A percentile compares a stretch with the other conserved stretches of the same genome.
Evolutionary conservation across 2,797 vertebrate genomes (phyloP).

Genomic region (Falco concolor): DNA sequence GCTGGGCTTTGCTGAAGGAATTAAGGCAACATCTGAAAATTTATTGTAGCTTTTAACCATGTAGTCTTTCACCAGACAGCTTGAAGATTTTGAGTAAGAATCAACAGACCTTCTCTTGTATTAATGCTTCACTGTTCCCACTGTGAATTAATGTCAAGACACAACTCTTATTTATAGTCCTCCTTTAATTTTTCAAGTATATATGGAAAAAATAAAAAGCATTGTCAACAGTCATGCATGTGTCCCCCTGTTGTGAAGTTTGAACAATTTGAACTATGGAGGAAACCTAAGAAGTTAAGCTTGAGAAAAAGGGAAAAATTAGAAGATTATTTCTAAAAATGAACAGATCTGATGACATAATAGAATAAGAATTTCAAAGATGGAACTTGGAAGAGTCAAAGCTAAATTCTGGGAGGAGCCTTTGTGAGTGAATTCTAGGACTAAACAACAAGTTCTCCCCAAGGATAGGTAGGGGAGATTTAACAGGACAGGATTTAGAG

Average conservation of each 20-base stretch:
- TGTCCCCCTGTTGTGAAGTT: fast-evolving
- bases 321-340: not conserved
- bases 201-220: not conserved
- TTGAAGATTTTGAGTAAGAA: not conserved
- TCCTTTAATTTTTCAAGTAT: not conserved
- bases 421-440: not conserved
- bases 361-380: not conserved
- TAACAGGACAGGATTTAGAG: not conserved
- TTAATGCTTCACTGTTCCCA: not conserved
- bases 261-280: not conserved
- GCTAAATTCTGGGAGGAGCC: not conserved
- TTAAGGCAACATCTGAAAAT: not conserved
- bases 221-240: too few relatives aligned
- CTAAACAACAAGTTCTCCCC: not conserved
- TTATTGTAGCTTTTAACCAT: not conserved
- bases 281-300: not conserved
- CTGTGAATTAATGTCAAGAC: not conserved
- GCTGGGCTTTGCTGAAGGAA: not conserved
- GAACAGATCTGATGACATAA: not conserved
- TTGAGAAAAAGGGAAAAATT: not conserved
- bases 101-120: not conserved
- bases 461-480: not conserved
- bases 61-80: not conserved
- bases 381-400: not conserved
- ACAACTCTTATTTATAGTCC: not conserved